A percentile compares a stretch with the other conserved stretches of the same genome.
These are phyloP conservation scores for Parascotia fuliginaria DNA, from an alignment of 2,888 invertebrate genomes.

Conservation along the genomic window DNA sequence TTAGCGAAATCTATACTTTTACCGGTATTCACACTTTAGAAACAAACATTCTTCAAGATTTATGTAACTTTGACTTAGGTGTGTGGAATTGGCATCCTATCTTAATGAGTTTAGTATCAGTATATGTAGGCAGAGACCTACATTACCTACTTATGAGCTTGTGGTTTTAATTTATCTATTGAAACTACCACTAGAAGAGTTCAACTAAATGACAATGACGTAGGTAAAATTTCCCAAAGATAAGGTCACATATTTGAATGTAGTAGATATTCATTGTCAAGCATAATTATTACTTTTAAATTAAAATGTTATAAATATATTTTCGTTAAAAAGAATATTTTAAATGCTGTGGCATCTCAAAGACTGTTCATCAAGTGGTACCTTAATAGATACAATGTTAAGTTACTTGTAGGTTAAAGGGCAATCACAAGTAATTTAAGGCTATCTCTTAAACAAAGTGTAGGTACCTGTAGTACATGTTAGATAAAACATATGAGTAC, in stretches of 20 bases:
- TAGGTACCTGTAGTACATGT: background rate
- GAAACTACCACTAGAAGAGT: slow-evolving; percentile 9
- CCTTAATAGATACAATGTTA: too few relatives aligned
- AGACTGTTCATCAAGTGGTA: too few relatives aligned
- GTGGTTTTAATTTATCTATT: slow-evolving; percentile 50
- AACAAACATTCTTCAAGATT: background rate
- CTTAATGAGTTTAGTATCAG: slow-evolving; percentile 71
- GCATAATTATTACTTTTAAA: too few relatives aligned
- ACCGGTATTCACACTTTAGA: slow-evolving; percentile 12
- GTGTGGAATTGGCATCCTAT: slow-evolving; percentile 45
- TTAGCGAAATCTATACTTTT: slow-evolving; percentile 33
- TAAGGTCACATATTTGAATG: background rate
- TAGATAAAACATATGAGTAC: slow-evolving; percentile 1
- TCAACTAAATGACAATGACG: slow-evolving; percentile 21
- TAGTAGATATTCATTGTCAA: too few relatives aligned
- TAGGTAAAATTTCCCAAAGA: slow-evolving; percentile 5
- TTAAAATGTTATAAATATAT: too few relatives aligned
- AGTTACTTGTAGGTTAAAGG: too few relatives aligned
- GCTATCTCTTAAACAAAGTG: background rate
- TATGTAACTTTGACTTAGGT: slow-evolving; percentile 7
- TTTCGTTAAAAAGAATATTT: too few relatives aligned
- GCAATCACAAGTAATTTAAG: background rate
- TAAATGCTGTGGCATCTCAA: too few relatives aligned
- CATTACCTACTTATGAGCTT: slow-evolving; percentile 57
- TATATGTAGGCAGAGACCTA: slow-evolving; percentile 58